Evolutionary conservation across 2,888 invertebrate genomes (phyloP), one percentile per base, ranked within the genome.

Genomic region (Iselma pallidipennis): DNA sequence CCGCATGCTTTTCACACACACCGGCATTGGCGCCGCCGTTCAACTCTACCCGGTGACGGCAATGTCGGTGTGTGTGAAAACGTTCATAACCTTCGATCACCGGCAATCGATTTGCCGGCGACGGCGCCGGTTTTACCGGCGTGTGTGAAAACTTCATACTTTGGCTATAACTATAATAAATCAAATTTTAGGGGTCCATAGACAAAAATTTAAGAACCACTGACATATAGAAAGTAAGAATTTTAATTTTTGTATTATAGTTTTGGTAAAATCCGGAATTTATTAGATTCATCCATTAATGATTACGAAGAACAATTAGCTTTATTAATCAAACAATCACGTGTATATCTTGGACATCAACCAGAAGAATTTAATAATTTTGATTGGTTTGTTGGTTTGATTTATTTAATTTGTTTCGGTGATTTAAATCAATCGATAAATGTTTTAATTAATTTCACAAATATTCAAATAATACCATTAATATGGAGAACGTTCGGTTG

Each of bases 351-450:
- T 23, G 49, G 58, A 12, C 53, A 60, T 49, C 59, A 51, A 33
- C 60, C 65, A 4, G 66, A 70, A 25, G 64, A 67, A 57, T 73
- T 70, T 52, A 21, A 54, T 14, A 65, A 67, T 49, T 73, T 71
- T 54, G 73, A 73, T 57, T 73, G 73, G 73, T 71, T 71, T 55
- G 61, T 69, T 2, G 69, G 63, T 28, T 45, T 71, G 7, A 57
- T 69, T 33, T 73, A 67, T 65, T 57, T 73, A 53, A 66, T 70
- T 10, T 66, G 65, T 52, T 55, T 54, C 2, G 73, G 71, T 52
- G 61, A 70, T 49, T 50, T 23, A n/a, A 23, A 45, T 45, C 21
- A 4, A 21, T 10, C 21, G 21, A 23, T 1, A 45, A 12, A 45
- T 45, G 51, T 67, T 21, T 54, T 71, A 16, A 59, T 67, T 12